phyloP scores from a whole-genome alignment of 1,140 invertebrate genomes.

The Vanessa atalanta region DNA sequence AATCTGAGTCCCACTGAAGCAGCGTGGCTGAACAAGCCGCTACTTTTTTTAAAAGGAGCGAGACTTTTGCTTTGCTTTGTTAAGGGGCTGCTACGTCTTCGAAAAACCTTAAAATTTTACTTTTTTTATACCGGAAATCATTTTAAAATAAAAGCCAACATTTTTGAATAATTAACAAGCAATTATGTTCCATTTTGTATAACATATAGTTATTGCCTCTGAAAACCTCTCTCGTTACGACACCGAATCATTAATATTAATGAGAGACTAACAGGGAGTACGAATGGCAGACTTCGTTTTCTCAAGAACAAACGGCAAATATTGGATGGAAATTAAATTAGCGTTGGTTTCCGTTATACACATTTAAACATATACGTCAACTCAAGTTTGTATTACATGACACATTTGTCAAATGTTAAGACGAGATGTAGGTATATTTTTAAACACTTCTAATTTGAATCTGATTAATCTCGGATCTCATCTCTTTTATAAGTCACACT shows the following conservation, averaged over 20 bases:
- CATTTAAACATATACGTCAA: no score
- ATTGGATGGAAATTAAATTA: neutral
- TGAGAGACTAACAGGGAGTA: conserved; percentile 7
- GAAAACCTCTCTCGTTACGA: neutral
- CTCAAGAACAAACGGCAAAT: conserved; percentile 13
- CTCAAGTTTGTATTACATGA: no score
- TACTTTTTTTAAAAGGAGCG: no score
- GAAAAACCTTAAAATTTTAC: neutral
- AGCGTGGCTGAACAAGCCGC: no score
- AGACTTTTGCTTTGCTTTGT: no score
- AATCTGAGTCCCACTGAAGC: no score
- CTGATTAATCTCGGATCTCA: no score
- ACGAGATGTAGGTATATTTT: no score
- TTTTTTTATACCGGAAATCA: neutral
- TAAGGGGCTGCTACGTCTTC: no score
- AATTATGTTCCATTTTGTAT: conserved; percentile 14
- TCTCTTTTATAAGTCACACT: no score
- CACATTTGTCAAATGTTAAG: no score
- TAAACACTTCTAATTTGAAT: no score
- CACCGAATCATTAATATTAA: conserved; percentile 30
- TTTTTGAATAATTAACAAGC: conserved; percentile 11
- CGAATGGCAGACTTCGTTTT: conserved; percentile 9
- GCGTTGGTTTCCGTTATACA: neutral
- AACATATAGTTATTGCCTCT: conserved; percentile 5
- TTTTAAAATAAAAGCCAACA: neutral